Base-by-base conservation (phyloP, 2,113 vertebrate genomes). In the Alosa alosa region DNA sequence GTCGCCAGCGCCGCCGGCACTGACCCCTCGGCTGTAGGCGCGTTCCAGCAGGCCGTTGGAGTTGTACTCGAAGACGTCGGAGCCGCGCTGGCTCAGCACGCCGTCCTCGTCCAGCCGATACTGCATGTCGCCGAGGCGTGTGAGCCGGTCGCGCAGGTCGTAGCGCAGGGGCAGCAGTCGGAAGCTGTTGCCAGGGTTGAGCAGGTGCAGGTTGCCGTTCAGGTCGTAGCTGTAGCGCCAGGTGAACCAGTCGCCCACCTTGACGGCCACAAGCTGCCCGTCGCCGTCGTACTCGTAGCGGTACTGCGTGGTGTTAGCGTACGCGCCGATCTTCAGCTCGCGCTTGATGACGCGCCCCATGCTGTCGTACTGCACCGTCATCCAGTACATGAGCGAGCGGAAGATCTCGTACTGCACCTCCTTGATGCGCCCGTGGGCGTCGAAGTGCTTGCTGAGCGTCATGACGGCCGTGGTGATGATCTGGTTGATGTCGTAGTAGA, bases 391-490 rank as follows among this genome's bases (percentile, higher is more conserved):
- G 82, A 97, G 95, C 0, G 96, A 97, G 25, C 97, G 92, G 90
- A 97, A 97, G 93, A 97, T 97, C 91, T 97, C 97, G 0, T 97
- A 97, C 8, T 97, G 97, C 52, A 97, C 96, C 82, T 97, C 97
- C 89, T 97, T 97, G 91, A 97, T 96, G 72, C 96, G 95, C 3
- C 97, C 97, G 0, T 97, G 96, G 13, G 97, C 96, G 75, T 97
- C 97, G 25, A 97, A 97, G 90, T 97, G 96, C 84, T 97, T 97
- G 90, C 96, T 97, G 87, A 97, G 94, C 0, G 97, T 97, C 97
- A 97, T 97, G 47, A 97, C 97, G 0, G 97, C 97, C 0, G 97
- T 97, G 7, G 97, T 97, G 89, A 97, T 97, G 57, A 97, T 97
- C 86, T 97, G 97, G 90, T 97, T 97, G 86, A 97, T 96, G 85